Evolutionary conservation across 1,140 invertebrate genomes (phyloP).

Genomic region (Caerostris extrusa): DNA sequence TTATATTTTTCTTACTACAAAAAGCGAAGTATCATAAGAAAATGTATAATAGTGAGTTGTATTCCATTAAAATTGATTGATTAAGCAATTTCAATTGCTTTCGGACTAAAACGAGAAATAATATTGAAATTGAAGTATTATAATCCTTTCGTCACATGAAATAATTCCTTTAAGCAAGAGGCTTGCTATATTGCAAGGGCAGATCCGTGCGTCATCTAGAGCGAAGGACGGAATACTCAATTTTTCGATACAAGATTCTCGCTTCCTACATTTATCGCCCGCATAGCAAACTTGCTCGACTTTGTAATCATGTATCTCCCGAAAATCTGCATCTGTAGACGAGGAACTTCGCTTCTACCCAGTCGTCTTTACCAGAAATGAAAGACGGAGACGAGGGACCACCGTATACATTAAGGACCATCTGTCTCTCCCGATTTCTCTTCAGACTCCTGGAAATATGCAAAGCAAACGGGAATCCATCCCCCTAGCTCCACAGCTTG

Average conservation of each 20-base stretch:
- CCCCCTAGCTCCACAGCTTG: conserved; percentile 63
- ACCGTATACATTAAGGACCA: conserved; percentile 74
- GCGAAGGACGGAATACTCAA: neutral
- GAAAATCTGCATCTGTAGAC: neutral
- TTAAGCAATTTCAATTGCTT: too few relatives aligned
- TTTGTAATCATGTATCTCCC: neutral
- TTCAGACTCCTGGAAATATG: conserved; percentile 54
- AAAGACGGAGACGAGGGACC: neutral
- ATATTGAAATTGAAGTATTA: too few relatives aligned
- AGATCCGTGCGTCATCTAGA: too few relatives aligned
- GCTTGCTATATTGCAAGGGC: too few relatives aligned
- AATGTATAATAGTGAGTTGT: too few relatives aligned
- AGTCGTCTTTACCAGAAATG: neutral
- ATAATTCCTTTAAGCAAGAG: too few relatives aligned
- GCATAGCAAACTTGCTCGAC: neutral
- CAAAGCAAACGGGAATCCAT: conserved; percentile 51
- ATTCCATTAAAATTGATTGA: too few relatives aligned
- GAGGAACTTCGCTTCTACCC: neutral
- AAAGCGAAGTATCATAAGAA: too few relatives aligned
- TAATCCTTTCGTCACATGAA: too few relatives aligned
- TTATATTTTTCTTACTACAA: too few relatives aligned
- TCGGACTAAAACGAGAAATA: too few relatives aligned
- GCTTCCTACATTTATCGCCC: conserved; percentile 12
- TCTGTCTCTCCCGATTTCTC: conserved; percentile 26
- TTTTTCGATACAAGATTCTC: neutral